Percentiles rank a stretch among this genome's conserved stretches.
These are phyloP conservation scores for Triops longicaudatus DNA, from an alignment of 1,140 invertebrate genomes.

Conservation along the genomic window DNA sequence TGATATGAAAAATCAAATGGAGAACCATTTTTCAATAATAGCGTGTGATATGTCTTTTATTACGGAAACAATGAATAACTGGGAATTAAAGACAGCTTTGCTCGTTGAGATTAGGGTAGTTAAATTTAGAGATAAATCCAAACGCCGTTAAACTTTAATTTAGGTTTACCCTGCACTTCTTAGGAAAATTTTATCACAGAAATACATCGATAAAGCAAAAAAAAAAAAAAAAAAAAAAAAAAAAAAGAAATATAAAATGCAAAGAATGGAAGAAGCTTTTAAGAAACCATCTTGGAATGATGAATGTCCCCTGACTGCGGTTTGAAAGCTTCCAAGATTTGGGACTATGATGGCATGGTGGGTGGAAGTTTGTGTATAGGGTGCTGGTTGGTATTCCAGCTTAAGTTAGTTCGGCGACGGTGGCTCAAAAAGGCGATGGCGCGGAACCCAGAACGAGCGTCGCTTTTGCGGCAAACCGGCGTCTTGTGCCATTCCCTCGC, in stretches of 20 bases:
- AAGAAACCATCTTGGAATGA: not conserved
- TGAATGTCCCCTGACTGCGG: not conserved
- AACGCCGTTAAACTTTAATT: too few relatives aligned
- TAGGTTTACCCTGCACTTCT: too few relatives aligned
- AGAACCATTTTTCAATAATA: too few relatives aligned
- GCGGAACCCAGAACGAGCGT: constrained; percentile 13
- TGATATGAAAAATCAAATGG: too few relatives aligned
- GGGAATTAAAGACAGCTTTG: too few relatives aligned
- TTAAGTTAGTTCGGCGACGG: not conserved
- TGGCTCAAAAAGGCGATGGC: constrained; percentile 5
- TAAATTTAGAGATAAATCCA: too few relatives aligned
- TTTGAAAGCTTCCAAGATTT: constrained; percentile 1
- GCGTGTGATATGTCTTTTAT: too few relatives aligned
- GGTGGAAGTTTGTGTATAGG: not conserved
- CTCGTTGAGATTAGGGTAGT: too few relatives aligned
- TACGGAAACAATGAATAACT: too few relatives aligned
- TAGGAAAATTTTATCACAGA: too few relatives aligned
- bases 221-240: too few relatives aligned
- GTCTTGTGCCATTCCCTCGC: not conserved
- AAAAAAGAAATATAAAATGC: too few relatives aligned
- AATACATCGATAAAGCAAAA: not conserved
- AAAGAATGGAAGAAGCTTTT: not conserved
- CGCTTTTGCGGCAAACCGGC: not conserved
- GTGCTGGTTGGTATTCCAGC: not conserved
- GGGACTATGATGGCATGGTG: not conserved